phyloP scores from a whole-genome alignment of 2,888 invertebrate genomes.

The Rosalia funebris region DNA sequence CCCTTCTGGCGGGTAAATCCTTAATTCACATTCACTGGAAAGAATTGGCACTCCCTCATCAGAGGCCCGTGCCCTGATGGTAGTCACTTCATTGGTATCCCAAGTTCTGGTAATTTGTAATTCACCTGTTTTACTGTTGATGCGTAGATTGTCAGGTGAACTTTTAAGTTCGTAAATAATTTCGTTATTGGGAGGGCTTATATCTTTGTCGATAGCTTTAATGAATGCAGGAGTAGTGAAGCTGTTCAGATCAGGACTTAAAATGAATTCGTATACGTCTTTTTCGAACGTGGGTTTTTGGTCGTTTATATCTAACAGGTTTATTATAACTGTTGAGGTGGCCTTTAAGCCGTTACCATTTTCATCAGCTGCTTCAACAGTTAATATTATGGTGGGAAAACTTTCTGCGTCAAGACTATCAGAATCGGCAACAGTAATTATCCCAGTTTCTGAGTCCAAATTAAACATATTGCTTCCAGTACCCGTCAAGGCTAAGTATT shows the following conservation, averaged over 20 bases:
- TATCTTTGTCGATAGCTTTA: conserved; percentile 85
- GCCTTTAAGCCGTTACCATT: conserved; percentile 83
- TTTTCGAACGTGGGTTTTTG: conserved; percentile 81
- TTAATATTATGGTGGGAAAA: conserved; percentile 79
- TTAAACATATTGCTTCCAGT: conserved; percentile 80
- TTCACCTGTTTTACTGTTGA: conserved; percentile 81
- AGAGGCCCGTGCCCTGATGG: conserved; percentile 81
- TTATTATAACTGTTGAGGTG: conserved; percentile 77
- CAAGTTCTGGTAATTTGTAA: conserved; percentile 70
- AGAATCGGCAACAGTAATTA: conserved; percentile 81
- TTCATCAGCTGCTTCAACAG: conserved; percentile 89
- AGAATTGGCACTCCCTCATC: conserved; percentile 86
- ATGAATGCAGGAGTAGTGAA: conserved; percentile 78
- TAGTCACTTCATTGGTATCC: conserved; percentile 64
- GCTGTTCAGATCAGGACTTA: conserved; percentile 77
- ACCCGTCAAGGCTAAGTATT: conserved; percentile 48
- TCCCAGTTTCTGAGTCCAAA: conserved; percentile 81
- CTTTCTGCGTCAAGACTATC: conserved; percentile 86
- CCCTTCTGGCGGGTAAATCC: conserved; percentile 81
- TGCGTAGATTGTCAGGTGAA: conserved; percentile 75
- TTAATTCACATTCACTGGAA: conserved; percentile 77
- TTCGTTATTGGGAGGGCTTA: conserved; percentile 85
- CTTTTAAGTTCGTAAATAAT: conserved; percentile 86
- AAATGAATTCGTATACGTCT: conserved; percentile 80
- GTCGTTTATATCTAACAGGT: conserved; percentile 71